Base-by-base conservation (phyloP, 2,113 vertebrate genomes). In the Scomber scombrus region DNA sequence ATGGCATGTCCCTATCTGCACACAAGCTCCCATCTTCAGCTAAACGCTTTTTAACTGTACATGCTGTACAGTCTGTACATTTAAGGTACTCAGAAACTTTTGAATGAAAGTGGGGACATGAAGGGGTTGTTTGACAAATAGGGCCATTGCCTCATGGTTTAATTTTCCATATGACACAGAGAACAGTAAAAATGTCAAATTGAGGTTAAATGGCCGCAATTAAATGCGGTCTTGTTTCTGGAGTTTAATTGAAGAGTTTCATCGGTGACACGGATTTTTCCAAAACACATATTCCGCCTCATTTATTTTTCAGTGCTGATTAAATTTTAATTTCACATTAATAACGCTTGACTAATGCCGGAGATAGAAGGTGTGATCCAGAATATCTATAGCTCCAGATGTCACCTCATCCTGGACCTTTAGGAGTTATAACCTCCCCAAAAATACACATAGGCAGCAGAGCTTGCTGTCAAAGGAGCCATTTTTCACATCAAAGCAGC, bases 271-370 rank as follows among this genome's bases (percentile, higher is more conserved):
- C 80, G 58, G 65, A 76, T 85, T 74, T 65, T 79, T 90, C 70
- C 85, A 65, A 76, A 82, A 92, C 81, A 91, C 78, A 86, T 58
- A 90, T 89, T 91, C 85, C 18, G 57, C 72, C 78, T 88, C 88
- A 90, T 94, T 91, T 82, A 95, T 94, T 89, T 93, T 94, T 94
- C 81, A 93, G 85, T 19, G 51, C 69, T n/a, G 81, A 85, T 94
- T 34, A 89, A 93, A 90, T 76, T 94, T 94, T 94, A 91, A 94
- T 93, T 87, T 84, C 79, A 81, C 85, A 91, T 93, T 93, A 94
- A 93, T 93, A 90, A 93, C 58, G 61, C 84, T 92, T 77, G 85
- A 90, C 71, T 81, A 60, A 75, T 82, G 62, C 71, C 66, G 11
- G 79, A 82, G 75, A 89, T 65, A 75, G 80, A 86, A 92, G 81